Percentiles rank a stretch among this genome's conserved stretches.
Conservation (phyloP, 2,888 invertebrate genomes). For the Punctoribates punctum region DNA sequence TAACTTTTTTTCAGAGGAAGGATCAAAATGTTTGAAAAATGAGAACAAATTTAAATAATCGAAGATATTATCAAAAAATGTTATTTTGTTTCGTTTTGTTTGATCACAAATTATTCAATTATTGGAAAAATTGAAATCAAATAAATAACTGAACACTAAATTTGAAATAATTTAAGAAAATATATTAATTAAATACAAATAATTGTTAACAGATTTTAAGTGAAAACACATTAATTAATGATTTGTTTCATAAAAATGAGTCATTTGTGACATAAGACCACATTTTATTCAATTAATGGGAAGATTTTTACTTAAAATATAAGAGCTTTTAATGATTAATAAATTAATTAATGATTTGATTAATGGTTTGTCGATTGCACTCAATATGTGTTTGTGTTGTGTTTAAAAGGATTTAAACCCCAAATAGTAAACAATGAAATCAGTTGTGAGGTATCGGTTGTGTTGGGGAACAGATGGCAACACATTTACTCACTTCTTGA, state of each 20-base stretch:
- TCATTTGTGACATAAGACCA: too few relatives aligned
- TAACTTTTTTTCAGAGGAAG: not conserved
- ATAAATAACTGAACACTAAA: not conserved
- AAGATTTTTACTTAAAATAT: too few relatives aligned
- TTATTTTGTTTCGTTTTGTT: too few relatives aligned
- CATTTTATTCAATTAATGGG: too few relatives aligned
- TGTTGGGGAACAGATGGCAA: too few relatives aligned
- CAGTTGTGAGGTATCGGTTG: too few relatives aligned
- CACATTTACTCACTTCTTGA: too few relatives aligned
- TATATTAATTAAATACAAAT: not conserved
- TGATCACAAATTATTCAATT: too few relatives aligned
- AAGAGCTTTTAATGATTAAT: too few relatives aligned
- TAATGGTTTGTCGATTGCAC: not conserved
- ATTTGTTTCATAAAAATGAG: too few relatives aligned
- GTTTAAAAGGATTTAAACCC: not conserved
- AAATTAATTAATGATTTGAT: not conserved
- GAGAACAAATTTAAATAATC: not conserved
- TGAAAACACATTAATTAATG: not conserved
- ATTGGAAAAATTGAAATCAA: not conserved
- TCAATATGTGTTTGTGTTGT: not conserved
- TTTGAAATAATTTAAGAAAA: not conserved
- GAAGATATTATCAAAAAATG: too few relatives aligned
- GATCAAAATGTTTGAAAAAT: not conserved
- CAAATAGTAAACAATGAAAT: conserved; percentile 2
- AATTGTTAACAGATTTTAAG: not conserved